Conservation (phyloP, 2,888 invertebrate species). For the Itoplectis maculator region DNA sequence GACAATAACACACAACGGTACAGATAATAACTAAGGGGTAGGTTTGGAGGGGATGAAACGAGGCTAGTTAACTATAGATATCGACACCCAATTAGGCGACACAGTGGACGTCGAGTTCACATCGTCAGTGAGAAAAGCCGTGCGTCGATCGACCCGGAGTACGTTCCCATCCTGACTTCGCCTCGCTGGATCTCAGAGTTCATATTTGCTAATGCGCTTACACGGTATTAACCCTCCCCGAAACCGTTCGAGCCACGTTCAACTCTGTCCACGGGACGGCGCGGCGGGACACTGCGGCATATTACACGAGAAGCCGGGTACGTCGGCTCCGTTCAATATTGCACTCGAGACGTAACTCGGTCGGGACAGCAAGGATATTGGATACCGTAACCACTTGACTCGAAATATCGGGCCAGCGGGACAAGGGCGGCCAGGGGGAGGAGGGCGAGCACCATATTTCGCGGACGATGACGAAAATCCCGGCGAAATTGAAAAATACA, state of each 20-base stretch:
- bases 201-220: conserved; percentile 32
- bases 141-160: neutral
- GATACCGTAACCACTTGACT: neutral
- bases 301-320: neutral
- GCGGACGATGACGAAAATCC: no score
- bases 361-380: conserved; percentile 5
- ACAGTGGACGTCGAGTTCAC: neutral
- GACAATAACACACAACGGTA: conserved; percentile 39
- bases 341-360: neutral
- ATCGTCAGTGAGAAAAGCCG: conserved; percentile 15
- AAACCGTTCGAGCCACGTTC: no score
- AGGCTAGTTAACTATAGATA: conserved; percentile 11
- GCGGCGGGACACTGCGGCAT: neutral
- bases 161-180: neutral
- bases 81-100: conserved; percentile 16
- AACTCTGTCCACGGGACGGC: neutral
- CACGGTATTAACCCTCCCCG: neutral
- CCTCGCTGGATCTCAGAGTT: conserved; percentile 11
- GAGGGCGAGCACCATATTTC: no score
- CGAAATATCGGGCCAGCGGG: neutral
- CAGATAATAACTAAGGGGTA: neutral
- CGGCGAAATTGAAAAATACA: no score
- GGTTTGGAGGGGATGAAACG: neutral
- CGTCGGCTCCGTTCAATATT: conserved; percentile 8
- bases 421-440: no score